Evolutionary conservation across 2,113 vertebrate genomes (phyloP).

Genomic region (Sylvilagus bachmani): DNA sequence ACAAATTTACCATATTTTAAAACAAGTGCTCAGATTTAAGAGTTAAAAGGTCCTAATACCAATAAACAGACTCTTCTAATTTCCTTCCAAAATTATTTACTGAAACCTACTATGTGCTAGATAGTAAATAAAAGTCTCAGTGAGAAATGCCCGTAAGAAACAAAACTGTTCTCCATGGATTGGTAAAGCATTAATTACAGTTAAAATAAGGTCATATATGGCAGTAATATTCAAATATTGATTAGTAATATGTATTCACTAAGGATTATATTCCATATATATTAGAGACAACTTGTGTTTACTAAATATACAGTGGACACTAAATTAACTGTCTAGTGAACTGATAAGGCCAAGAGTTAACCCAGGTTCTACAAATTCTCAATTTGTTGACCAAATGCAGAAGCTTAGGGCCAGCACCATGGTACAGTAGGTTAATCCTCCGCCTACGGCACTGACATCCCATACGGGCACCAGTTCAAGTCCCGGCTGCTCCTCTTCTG

Average conservation of each 20-base stretch:
- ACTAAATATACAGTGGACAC: background rate
- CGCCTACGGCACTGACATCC: too few species aligned
- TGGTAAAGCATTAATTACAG: background rate
- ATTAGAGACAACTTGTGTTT: constrained; percentile 44
- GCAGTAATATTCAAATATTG: constrained; percentile 16
- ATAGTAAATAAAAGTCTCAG: constrained; percentile 7
- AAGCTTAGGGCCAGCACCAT: too few species aligned
- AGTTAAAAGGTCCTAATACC: background rate
- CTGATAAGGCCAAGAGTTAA: background rate
- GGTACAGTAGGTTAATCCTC: too few species aligned
- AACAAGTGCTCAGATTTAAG: constrained; percentile 23
- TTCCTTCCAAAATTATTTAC: constrained; percentile 20
- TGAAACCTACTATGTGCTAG: background rate
- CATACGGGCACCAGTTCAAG: too few species aligned
- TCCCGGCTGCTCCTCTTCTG: too few species aligned
- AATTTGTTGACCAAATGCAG: background rate
- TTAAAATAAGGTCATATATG: constrained; percentile 11
- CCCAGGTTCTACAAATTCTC: background rate
- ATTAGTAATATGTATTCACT: background rate
- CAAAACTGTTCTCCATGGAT: constrained; percentile 15
- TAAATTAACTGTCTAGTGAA: background rate
- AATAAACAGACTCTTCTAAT: constrained; percentile 1
- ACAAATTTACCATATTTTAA: constrained; percentile 35
- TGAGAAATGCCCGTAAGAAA: background rate
- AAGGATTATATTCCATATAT: background rate